phyloP scores from a whole-genome alignment of 1,140 invertebrate species.

The Heliconius hermathena region DNA sequence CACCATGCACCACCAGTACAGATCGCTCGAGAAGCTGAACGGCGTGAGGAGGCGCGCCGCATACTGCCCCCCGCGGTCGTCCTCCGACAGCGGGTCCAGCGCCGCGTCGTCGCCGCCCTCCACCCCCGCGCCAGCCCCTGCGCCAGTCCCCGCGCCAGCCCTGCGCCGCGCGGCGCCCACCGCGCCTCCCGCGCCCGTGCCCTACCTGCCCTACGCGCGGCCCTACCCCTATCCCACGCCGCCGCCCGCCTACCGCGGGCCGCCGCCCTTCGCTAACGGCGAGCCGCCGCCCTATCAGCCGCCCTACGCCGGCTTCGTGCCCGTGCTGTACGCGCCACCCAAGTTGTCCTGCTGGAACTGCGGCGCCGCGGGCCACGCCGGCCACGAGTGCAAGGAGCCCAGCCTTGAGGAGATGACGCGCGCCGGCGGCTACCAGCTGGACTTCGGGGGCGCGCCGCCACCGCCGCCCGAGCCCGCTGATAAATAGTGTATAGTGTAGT shows the following conservation, averaged over 20 bases:
- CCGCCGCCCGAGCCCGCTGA: constrained; percentile 68
- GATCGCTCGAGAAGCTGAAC: constrained; percentile 83
- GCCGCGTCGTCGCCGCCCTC: constrained; percentile 84
- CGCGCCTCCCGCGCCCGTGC: constrained; percentile 71
- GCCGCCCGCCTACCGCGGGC: constrained; percentile 72
- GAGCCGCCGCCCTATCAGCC: constrained; percentile 76
- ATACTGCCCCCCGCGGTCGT: constrained; percentile 68
- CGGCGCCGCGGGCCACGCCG: constrained; percentile 89
- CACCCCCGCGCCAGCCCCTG: constrained; percentile 63
- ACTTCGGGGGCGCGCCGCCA: constrained; percentile 81
- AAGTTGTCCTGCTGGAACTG: constrained; percentile 88
- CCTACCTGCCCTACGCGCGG: constrained; percentile 81
- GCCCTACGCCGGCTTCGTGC: constrained; percentile 79
- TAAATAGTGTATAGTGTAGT: constrained; percentile 59
- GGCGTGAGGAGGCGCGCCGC: constrained; percentile 72
- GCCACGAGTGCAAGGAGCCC: constrained; percentile 91
- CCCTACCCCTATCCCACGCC: constrained; percentile 76
- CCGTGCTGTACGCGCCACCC: constrained; percentile 82
- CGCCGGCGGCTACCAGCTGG: constrained; percentile 84
- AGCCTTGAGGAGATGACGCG: constrained; percentile 94
- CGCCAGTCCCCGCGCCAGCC: constrained; percentile 60
- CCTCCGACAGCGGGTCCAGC: constrained; percentile 84
- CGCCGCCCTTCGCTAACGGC: constrained; percentile 71
- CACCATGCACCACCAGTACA: constrained; percentile 81
- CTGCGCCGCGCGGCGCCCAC: constrained; percentile 67